A percentile compares a stretch with the other conserved stretches of the same genome.
Conservation (phyloP, 2,888 invertebrate species). For the Cephus spinipes region DNA sequence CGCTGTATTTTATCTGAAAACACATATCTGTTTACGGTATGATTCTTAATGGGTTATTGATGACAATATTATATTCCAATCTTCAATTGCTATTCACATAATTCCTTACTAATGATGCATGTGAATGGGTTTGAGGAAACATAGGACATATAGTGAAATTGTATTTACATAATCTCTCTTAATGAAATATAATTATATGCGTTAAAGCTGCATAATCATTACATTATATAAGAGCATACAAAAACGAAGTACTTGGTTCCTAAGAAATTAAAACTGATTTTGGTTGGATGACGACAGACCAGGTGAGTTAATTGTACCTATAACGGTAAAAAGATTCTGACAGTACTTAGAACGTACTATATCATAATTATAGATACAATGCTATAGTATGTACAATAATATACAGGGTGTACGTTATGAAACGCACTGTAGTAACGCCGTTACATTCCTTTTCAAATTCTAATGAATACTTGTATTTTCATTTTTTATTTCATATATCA, state of each 20-base stretch:
- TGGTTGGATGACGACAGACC: not conserved
- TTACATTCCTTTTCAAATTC: no score
- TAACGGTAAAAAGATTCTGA: not conserved
- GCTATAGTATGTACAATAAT: not conserved
- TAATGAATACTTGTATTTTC: no score
- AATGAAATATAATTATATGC: not conserved
- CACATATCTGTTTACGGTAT: not conserved
- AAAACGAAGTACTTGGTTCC: not conserved
- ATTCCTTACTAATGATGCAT: not conserved
- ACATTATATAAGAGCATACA: not conserved
- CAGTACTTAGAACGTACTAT: not conserved
- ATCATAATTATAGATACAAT: not conserved
- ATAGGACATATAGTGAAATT: not conserved
- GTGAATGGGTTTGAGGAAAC: not conserved
- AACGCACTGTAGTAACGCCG: no score
- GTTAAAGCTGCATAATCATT: not conserved
- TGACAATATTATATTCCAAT: not conserved
- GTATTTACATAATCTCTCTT: not conserved
- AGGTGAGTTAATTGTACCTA: not conserved
- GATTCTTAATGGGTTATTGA: not conserved
- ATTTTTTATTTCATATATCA: no score
- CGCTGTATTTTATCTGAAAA: not conserved
- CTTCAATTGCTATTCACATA: not conserved
- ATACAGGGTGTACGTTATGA: no score
- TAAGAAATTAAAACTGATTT: not conserved